These are phyloP conservation scores for Protonibea diacanthus DNA, from an alignment of 2,797 vertebrate species.

Conservation along the genomic window DNA sequence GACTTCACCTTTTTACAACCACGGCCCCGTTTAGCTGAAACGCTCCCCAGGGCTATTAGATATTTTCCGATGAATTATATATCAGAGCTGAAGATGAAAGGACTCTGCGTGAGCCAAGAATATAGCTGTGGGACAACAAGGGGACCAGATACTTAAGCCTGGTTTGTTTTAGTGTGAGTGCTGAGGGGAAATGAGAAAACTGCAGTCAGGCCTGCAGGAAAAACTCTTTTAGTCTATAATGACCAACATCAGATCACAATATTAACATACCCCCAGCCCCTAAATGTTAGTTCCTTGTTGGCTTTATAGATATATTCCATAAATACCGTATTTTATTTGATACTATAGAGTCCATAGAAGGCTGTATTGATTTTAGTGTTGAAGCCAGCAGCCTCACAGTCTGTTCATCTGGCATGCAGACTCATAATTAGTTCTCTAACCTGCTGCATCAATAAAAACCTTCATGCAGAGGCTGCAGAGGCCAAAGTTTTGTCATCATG, in stretches of 20 bases:
- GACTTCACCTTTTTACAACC: constrained; percentile 82
- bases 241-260: neutral
- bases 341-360: constrained; percentile 2
- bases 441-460: constrained; percentile 57
- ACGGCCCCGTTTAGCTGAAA: constrained; percentile 78
- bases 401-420: constrained; percentile 71
- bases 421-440: constrained; percentile 76
- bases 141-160: constrained; percentile 54
- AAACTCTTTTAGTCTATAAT: constrained; percentile 12
- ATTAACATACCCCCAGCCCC: neutral
- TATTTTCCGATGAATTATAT: constrained; percentile 86
- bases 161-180: constrained; percentile 65
- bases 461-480: constrained; percentile 7
- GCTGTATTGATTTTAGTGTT: constrained; percentile 67
- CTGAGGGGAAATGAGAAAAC: constrained; percentile 49
- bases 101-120: constrained; percentile 71
- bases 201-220: constrained; percentile 19
- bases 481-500: constrained; percentile 21
- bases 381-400: constrained; percentile 57
- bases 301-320: no score
- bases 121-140: constrained; percentile 73
- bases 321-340: neutral
- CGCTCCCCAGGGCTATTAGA: constrained; percentile 81
- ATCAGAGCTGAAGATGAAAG: constrained; percentile 84
- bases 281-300: no score